Conservation (phyloP, 2,797 vertebrate species). For the Chaenodraco wilsoni region DNA sequence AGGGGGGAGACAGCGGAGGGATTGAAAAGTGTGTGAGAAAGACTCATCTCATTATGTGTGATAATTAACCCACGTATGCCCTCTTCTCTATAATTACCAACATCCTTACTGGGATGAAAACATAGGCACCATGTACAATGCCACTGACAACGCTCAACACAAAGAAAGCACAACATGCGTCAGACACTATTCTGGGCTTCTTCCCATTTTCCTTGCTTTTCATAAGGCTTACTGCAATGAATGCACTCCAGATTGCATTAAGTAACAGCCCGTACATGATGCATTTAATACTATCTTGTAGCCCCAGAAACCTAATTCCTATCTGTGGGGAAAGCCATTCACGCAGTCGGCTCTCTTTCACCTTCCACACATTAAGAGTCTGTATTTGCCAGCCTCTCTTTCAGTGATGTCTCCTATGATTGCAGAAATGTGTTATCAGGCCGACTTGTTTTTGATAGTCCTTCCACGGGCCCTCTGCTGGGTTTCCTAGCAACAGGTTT, state of each 20-base stretch:
- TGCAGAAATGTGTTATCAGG: constrained; percentile 49
- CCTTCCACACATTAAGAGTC: constrained; percentile 24
- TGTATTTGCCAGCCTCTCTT: constrained; percentile 34
- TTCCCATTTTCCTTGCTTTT: constrained; percentile 1
- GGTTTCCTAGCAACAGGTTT: constrained; percentile 81
- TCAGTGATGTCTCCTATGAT: constrained; percentile 29
- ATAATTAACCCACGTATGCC: constrained; percentile 60
- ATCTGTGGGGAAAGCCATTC: constrained; percentile 8
- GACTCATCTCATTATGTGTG: constrained; percentile 56
- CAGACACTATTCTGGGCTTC: constrained; percentile 22
- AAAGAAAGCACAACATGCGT: constrained; percentile 19
- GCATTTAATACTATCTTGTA: not conserved
- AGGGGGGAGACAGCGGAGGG: not conserved
- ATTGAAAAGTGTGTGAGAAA: constrained; percentile 37
- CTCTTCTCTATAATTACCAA: constrained; percentile 55
- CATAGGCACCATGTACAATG: constrained; percentile 28
- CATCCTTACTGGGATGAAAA: constrained; percentile 47
- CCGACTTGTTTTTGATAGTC: constrained; percentile 57
- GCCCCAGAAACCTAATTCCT: constrained; percentile 1
- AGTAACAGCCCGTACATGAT: constrained; percentile 1
- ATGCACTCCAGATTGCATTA: constrained; percentile 23
- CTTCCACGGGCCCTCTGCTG: constrained; percentile 46
- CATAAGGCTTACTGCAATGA: not conserved
- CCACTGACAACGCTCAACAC: constrained; percentile 14
- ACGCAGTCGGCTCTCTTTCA: not conserved